Percentiles rank a stretch among this genome's conserved stretches.
These are phyloP conservation scores for Tichodroma muraria DNA, from an alignment of 2,113 vertebrate species.

Conservation along the genomic window DNA sequence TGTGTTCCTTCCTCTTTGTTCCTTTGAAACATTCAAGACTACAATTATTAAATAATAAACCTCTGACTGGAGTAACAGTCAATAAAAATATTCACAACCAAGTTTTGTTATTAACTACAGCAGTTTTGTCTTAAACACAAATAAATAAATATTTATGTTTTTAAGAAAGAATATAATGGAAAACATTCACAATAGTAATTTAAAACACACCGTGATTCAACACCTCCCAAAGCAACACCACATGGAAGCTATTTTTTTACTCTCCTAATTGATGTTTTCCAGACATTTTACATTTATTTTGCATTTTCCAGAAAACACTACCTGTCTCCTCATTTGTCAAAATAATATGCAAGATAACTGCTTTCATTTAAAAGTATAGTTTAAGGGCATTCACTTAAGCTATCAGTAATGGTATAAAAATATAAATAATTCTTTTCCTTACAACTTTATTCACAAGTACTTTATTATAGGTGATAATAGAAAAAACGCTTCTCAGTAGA, in stretches of 20 bases:
- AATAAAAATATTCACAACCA: neutral
- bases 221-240: neutral
- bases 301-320: neutral
- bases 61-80: neutral
- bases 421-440: neutral
- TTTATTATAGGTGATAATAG: neutral
- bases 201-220: neutral
- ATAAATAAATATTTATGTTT: neutral
- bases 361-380: neutral
- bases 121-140: neutral
- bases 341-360: neutral
- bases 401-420: neutral
- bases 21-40: neutral
- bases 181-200: neutral
- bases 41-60: neutral
- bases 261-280: neutral
- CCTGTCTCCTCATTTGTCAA: neutral
- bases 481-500: neutral
- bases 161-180: neutral
- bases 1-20: neutral
- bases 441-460: neutral
- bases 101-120: neutral
- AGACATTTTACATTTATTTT: constrained; percentile 11
- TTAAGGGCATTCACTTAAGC: neutral
- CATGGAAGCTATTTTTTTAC: neutral